Evolutionary conservation across 2,113 vertebrate species (phyloP), one percentile per base, ranked within the genome.

Genomic region (Catagonus wagneri): DNA sequence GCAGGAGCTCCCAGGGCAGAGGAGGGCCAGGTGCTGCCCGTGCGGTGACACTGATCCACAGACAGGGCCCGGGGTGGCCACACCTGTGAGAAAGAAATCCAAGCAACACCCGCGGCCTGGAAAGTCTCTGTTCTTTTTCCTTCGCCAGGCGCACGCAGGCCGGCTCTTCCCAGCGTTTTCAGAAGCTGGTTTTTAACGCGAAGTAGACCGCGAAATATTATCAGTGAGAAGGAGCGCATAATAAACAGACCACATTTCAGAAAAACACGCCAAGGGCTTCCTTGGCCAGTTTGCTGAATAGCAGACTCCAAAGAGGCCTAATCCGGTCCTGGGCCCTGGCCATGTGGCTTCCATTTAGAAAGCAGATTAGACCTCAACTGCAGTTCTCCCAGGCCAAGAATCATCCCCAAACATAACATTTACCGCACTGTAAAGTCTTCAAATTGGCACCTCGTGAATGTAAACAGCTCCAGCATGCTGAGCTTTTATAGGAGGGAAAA

Each of bases 1-100:
- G 97, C 97, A 97, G 89, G 11, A 0, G 94, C 96, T 96, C 96
- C 97, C 66, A 86, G 98, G 97, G 97, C 95, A 97, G 95, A 97
- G 97, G 97, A 97, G 97, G 76, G 20, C 95, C 96, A 94, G 96
- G 97, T 90, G 93, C 97, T 96, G 94, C 69, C 96, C 89, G 84
- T 14, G 0, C 94, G 90, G 95, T 94, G 97, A 97, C 91, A 95
- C 72, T 94, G 97, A 97, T 96, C 95, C 96, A 89, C 96, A 96
- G 97, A 97, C 90, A 97, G 84, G 56, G 96, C 94, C 98, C 85
- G 29, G 84, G 89, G 93, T 72, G 97, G 93, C 90, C 94, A 97
- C 23, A 74, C 92, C 84, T 92, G 36, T 54, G 68, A 78, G 76
- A 97, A 97, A 95, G 20, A 97, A 96, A 93, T 52, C 20, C 54